phyloP scores from a whole-genome alignment of 2,888 invertebrate species.

The Phortica okadai region DNA sequence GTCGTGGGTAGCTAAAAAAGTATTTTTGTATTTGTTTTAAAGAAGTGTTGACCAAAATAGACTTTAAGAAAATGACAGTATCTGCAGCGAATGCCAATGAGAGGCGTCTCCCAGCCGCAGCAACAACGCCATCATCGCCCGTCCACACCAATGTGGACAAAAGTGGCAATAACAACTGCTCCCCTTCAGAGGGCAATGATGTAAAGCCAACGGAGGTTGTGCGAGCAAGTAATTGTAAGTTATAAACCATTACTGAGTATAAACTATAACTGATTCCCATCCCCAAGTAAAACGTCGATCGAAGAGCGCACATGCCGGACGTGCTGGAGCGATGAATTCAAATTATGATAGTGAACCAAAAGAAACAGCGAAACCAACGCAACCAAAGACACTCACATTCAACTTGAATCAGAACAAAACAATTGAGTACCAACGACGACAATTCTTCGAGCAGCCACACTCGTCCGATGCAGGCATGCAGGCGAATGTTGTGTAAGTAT shows the following conservation, averaged over 20 bases:
- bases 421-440: conserved; percentile 73
- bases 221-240: conserved; percentile 72
- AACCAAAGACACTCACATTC: conserved; percentile 73
- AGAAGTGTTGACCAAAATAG: conserved; percentile 48
- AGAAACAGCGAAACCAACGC: conserved; percentile 72
- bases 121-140: conserved; percentile 76
- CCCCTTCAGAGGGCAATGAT: conserved; percentile 59
- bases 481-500: conserved; percentile 76
- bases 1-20: conserved; percentile 26
- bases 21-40: conserved; percentile 41
- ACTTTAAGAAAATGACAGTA: conserved; percentile 74
- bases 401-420: conserved; percentile 76
- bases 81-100: conserved; percentile 52
- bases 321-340: conserved; percentile 63
- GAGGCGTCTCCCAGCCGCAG: conserved; percentile 77
- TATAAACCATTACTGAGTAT: not conserved
- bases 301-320: conserved; percentile 76
- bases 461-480: conserved; percentile 72
- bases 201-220: conserved; percentile 39
- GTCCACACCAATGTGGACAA: conserved; percentile 71
- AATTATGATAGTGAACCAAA: conserved; percentile 35
- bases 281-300: conserved; percentile 75
- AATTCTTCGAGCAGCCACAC: conserved; percentile 71
- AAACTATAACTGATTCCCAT: not conserved
- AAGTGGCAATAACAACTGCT: conserved; percentile 77